phyloP scores from a whole-genome alignment of 2,113 vertebrate species.

The Campylomormyrus numenius region DNA sequence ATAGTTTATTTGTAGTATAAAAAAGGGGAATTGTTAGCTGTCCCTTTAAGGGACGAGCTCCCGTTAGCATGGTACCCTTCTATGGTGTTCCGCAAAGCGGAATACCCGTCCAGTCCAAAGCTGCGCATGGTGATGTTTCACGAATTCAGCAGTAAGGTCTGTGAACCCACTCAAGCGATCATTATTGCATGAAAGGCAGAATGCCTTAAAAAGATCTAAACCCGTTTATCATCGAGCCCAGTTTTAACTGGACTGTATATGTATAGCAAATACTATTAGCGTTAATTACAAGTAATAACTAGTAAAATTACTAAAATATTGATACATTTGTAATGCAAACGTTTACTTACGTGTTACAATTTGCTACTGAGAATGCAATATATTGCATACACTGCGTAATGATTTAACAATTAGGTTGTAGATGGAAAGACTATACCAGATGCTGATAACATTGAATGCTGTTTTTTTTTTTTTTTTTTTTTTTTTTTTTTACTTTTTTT shows the following conservation, averaged over 20 bases:
- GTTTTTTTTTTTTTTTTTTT: neutral
- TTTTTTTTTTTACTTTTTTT: neutral
- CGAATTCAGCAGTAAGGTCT: neutral
- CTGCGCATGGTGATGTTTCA: neutral
- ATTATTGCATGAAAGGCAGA: neutral
- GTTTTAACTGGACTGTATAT: neutral
- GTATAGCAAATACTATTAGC: neutral
- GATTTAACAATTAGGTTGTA: neutral
- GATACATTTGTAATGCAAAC: neutral
- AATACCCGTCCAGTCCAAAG: neutral
- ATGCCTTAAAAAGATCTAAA: neutral
- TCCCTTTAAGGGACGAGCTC: neutral
- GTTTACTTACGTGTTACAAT: neutral
- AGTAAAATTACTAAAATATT: neutral
- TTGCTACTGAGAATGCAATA: neutral
- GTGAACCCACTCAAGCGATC: constrained; percentile 1
- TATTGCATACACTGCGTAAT: neutral
- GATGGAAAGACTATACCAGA: neutral
- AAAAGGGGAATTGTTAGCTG: neutral
- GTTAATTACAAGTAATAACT: neutral
- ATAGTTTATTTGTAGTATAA: neutral
- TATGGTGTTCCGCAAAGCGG: neutral
- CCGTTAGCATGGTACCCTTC: neutral
- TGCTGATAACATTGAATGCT: neutral
- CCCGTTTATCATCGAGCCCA: neutral